Evolutionary conservation across 2,113 vertebrate species (phyloP).

Genomic region (Microtus montanus): DNA sequence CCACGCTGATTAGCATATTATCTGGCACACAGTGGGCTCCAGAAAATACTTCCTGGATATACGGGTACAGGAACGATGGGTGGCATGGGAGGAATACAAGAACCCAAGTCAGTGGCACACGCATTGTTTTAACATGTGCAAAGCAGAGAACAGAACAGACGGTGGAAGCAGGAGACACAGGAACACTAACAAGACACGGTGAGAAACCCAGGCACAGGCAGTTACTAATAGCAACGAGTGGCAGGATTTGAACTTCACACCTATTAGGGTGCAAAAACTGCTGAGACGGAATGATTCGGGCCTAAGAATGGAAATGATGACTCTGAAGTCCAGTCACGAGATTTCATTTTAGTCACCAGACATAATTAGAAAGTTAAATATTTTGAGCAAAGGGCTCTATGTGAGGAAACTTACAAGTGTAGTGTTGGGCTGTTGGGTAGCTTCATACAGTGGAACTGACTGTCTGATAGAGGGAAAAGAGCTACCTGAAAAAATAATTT

Average conservation of each 20-base stretch:
- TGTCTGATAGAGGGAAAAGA: background rate
- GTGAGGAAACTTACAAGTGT: constrained; percentile 11
- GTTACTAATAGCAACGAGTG: background rate
- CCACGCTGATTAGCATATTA: background rate
- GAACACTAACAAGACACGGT: too few species aligned
- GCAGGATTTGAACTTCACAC: constrained; percentile 37
- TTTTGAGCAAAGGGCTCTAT: background rate
- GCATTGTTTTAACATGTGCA: background rate
- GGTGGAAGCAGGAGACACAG: fast-evolving
- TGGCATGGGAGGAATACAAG: fast-evolving
- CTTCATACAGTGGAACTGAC: background rate
- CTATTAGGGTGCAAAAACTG: background rate
- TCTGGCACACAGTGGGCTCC: background rate
- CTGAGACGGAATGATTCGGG: background rate
- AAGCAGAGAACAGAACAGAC: background rate
- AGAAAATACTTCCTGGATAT: background rate
- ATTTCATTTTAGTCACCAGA: background rate
- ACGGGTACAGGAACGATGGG: background rate
- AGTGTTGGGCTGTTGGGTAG: background rate
- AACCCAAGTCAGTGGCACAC: background rate
- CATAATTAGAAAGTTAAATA: constrained; percentile 35
- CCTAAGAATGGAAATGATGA: constrained; percentile 47
- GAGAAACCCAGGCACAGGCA: background rate
- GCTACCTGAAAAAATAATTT: background rate
- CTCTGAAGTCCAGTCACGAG: constrained; percentile 8